Percentiles rank a stretch among this genome's conserved stretches.
Evolutionary conservation across 2,888 invertebrate species (phyloP).

Genomic region (Pegoplata infirma): DNA sequence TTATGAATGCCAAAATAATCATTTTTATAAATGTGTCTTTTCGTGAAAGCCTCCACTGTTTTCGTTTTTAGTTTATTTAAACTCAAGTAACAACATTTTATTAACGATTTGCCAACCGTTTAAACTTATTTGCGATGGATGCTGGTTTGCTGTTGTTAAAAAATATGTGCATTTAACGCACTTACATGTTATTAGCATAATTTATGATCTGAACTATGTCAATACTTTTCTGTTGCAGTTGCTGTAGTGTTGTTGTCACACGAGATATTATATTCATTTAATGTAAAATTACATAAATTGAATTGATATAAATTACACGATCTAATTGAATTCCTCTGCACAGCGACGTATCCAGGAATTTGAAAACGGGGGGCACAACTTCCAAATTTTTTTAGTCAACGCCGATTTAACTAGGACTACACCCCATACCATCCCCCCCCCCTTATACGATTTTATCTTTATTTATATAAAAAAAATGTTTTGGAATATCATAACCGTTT

Average conservation of each 20-base stretch:
- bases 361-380: no score
- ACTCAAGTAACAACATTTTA: slow-evolving; percentile 3
- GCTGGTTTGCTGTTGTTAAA: slow-evolving; percentile 53
- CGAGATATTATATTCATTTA: slow-evolving; percentile 50
- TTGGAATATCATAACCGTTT: no score
- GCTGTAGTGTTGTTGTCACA: slow-evolving; percentile 57
- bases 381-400: no score
- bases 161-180: slow-evolving; percentile 56
- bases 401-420: no score
- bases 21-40: no score
- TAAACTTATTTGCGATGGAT: slow-evolving; percentile 48
- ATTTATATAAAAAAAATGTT: no score
- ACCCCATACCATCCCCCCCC: no score
- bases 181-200: slow-evolving; percentile 67
- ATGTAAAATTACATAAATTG: not conserved
- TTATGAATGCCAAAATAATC: slow-evolving; percentile 23
- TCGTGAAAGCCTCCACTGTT: no score
- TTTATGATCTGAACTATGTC: slow-evolving; percentile 70
- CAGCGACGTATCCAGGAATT: no score
- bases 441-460: no score
- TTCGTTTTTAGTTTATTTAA: slow-evolving; percentile 34
- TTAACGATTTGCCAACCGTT: slow-evolving; percentile 60
- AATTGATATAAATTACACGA: not conserved
- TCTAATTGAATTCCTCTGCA: no score
- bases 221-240: slow-evolving; percentile 61